These are phyloP conservation scores for Drosophila kanapiae DNA, from an alignment of 1,140 invertebrate species.

Conservation along the genomic window DNA sequence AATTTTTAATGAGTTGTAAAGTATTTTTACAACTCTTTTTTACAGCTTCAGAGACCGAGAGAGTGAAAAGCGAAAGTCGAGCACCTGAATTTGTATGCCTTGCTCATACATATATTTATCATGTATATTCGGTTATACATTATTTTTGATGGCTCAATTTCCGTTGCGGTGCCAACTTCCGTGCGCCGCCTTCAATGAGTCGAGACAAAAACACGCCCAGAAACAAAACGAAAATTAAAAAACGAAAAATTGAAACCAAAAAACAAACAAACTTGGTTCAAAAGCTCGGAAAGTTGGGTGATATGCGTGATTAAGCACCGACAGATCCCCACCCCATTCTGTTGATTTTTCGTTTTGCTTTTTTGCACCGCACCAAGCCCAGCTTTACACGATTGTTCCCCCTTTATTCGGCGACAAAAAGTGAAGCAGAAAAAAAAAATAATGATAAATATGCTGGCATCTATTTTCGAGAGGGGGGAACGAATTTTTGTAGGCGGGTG, in stretches of 20 bases:
- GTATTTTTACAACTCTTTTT: slow-evolving; percentile 58
- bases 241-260: slow-evolving; percentile 20
- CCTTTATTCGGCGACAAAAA: slow-evolving; percentile 41
- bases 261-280: slow-evolving; percentile 29
- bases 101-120: slow-evolving; percentile 27
- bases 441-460: slow-evolving; percentile 76
- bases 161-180: slow-evolving; percentile 70
- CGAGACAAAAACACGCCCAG: slow-evolving; percentile 58
- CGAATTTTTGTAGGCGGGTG: slow-evolving; percentile 53
- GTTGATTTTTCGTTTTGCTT: slow-evolving; percentile 11
- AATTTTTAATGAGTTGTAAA: slow-evolving; percentile 80
- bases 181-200: slow-evolving; percentile 62
- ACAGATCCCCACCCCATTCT: slow-evolving; percentile 9
- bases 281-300: slow-evolving; percentile 48
- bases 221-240: slow-evolving; percentile 41
- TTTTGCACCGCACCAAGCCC: slow-evolving; percentile 45
- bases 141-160: slow-evolving; percentile 79
- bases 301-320: slow-evolving; percentile 75
- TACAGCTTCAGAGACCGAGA: not conserved
- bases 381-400: slow-evolving; percentile 42
- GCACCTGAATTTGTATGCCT: slow-evolving; percentile 55
- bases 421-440: slow-evolving; percentile 55
- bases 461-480: slow-evolving; percentile 45
- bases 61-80: slow-evolving; percentile 45
- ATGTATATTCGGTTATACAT: slow-evolving; percentile 58